These are phyloP conservation scores for Cetoscarus ocellatus DNA, from an alignment of 2,797 vertebrate species.

Conservation along the genomic window DNA sequence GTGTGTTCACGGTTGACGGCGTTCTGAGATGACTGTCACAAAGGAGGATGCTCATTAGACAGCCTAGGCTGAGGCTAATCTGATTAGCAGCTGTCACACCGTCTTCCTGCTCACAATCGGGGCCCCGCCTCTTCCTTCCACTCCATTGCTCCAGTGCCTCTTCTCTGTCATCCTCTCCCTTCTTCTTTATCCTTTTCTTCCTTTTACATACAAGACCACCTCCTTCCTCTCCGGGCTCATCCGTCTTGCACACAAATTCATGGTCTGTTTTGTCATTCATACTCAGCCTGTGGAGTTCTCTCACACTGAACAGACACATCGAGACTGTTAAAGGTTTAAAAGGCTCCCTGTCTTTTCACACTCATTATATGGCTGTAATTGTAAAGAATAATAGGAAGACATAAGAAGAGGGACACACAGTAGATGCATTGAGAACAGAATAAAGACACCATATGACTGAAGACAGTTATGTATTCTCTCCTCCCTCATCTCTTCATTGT, in stretches of 20 bases:
- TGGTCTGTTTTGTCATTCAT: constrained; percentile 19
- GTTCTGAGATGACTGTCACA: constrained; percentile 83
- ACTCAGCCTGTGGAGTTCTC: constrained; percentile 11
- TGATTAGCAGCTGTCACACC: constrained; percentile 87
- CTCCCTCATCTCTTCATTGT: not conserved
- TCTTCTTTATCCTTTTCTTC: constrained; percentile 25
- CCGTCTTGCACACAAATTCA: constrained; percentile 17
- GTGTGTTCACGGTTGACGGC: constrained; percentile 81
- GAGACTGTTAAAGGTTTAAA: constrained; percentile 12
- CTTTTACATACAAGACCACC: constrained; percentile 42
- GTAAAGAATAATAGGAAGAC: not conserved
- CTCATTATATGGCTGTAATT: constrained; percentile 7
- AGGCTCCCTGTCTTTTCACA: constrained; percentile 2
- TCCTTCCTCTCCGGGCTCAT: constrained; percentile 37
- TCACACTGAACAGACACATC: not conserved
- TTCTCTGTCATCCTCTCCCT: constrained; percentile 45
- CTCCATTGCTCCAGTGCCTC: constrained; percentile 61
- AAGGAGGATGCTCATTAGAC: constrained; percentile 86
- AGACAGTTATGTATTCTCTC: not conserved
- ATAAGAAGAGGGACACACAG: not conserved
- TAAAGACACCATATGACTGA: not conserved
- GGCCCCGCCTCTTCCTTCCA: constrained; percentile 52
- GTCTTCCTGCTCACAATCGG: constrained; percentile 79
- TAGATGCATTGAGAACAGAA: not conserved
- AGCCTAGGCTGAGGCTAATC: constrained; percentile 84